Percentiles rank a stretch among this genome's conserved stretches.
Conservation (phyloP, 2,797 vertebrate species). For the Chaunax sp. region DNA sequence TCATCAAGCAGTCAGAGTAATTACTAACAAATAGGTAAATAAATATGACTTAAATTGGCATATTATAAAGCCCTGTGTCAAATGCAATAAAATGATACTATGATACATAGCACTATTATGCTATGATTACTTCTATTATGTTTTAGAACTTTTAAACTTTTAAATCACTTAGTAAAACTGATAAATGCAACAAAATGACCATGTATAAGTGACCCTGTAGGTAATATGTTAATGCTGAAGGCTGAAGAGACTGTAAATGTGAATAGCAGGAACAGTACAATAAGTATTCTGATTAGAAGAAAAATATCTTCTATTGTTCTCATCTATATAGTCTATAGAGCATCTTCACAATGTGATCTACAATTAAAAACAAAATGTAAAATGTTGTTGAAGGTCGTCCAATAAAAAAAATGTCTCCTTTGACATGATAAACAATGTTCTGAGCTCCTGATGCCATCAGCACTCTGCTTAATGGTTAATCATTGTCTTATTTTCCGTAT, state of each 20-base stretch:
- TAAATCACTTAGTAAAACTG: not conserved
- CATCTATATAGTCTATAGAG: not conserved
- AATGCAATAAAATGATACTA: no score
- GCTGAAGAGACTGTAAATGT: not conserved
- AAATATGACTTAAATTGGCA: not conserved
- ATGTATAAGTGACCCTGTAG: not conserved
- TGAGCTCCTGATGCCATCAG: slow-evolving; percentile 18
- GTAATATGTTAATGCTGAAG: not conserved
- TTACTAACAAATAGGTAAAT: not conserved
- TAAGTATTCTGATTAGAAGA: not conserved
- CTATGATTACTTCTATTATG: slow-evolving; percentile 1
- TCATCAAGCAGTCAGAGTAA: not conserved
- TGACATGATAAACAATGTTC: slow-evolving; percentile 19
- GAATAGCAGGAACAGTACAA: not conserved
- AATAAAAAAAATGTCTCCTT: slow-evolving; percentile 19
- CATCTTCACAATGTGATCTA: not conserved
- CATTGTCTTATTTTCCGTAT: slow-evolving; percentile 40
- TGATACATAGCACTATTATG: not conserved
- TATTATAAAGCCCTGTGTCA: no score
- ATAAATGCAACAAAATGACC: no score
- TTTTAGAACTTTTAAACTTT: no score
- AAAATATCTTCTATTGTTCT: not conserved
- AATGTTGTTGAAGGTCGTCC: slow-evolving; percentile 15
- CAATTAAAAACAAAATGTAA: slow-evolving; percentile 6
- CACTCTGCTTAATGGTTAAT: slow-evolving; percentile 42